These are phyloP conservation scores for Danio rerio DNA, from an alignment of 2,113 vertebrate species.

Conservation along the genomic window GRCz12tu NC_133198.1:10182501-10183000, in stretches of 20 bases:
- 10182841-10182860: no score
- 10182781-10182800: neutral
- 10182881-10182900: no score
- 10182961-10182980: no score
- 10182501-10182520: conserved; percentile 14
- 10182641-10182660: neutral
- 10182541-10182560: conserved; percentile 14
- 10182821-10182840: no score
- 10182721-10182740: neutral
- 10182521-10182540: conserved; percentile 31
- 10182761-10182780: no score
- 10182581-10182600: neutral
- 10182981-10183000: no score
- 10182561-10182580: conserved; percentile 19
- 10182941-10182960: no score
- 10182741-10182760: neutral
- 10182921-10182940: no score
- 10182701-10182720: neutral
- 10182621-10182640: conserved; percentile 15
- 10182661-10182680: neutral
- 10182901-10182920: no score
- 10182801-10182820: no score
- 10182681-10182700: neutral
- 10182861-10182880: no score
- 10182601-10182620: conserved; percentile 1